Percentiles rank a stretch among this genome's conserved stretches.
Evolutionary conservation across 2,113 vertebrate genomes (phyloP).

Genomic region (human (Homo sapiens)): DNA sequence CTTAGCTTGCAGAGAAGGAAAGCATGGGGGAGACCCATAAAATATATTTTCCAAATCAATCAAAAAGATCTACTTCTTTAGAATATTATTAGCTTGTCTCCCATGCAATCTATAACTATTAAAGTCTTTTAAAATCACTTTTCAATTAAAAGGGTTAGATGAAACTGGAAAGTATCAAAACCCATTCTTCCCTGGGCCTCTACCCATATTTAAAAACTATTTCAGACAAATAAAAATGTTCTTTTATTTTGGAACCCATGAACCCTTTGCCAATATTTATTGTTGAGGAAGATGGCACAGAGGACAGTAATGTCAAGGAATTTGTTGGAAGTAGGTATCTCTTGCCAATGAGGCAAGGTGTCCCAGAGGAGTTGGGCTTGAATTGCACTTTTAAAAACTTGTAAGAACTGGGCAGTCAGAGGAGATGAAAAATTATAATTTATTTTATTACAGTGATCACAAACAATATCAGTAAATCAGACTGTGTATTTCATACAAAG

Average conservation of each 20-base stretch:
- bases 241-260: not conserved
- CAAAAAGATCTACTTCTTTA: not conserved
- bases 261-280: not conserved
- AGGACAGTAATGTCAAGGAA: not conserved
- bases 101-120: not conserved
- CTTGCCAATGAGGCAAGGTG: not conserved
- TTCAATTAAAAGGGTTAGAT: slow-evolving; percentile 9
- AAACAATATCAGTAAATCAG: not conserved
- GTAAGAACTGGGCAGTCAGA: not conserved
- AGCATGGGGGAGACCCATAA: not conserved
- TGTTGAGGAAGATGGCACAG: not conserved
- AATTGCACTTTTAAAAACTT: not conserved
- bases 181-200: not conserved
- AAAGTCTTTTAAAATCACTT: slow-evolving; percentile 26
- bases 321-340: not conserved
- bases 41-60: not conserved
- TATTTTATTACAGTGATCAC: not conserved
- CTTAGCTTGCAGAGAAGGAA: not conserved
- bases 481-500: not conserved
- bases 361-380: not conserved
- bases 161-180: not conserved
- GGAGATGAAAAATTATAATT: not conserved
- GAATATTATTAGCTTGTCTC: not conserved
- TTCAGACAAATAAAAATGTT: not conserved
- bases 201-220: not conserved